Evolutionary conservation across 1,140 invertebrate species (phyloP).

Genomic region (Prorops nasuta): DNA sequence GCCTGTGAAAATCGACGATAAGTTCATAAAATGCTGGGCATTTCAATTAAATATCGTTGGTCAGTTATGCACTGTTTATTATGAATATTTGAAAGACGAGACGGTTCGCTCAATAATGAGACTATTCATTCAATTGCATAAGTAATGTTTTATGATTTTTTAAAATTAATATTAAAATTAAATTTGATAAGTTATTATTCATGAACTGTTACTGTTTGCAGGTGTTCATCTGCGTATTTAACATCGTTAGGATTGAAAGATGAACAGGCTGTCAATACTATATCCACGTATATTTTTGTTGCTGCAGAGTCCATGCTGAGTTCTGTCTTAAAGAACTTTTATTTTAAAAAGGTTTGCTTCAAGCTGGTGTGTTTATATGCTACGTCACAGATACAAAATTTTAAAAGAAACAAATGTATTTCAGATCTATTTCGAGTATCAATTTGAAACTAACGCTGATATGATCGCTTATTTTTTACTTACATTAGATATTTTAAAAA

Average conservation of each 20-base stretch:
- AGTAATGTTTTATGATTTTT: conserved; percentile 22
- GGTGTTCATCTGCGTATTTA: conserved; percentile 31
- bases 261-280: conserved; percentile 26
- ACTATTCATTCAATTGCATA: conserved; percentile 32
- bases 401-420: too few species aligned
- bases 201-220: too few species aligned
- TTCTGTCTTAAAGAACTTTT: conserved; percentile 23
- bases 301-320: conserved; percentile 27
- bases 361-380: too few species aligned
- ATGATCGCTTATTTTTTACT: conserved; percentile 38
- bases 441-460: conserved; percentile 14
- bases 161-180: conserved; percentile 4
- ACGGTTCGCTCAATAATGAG: conserved; percentile 24
- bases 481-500: conserved; percentile 35
- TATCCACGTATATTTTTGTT: conserved; percentile 23
- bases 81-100: conserved; percentile 21
- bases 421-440: conserved; percentile 36
- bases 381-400: too few species aligned
- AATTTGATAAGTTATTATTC: too few species aligned
- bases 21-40: conserved; percentile 25
- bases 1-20: too few species aligned
- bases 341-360: conserved; percentile 33
- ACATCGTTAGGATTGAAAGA: conserved; percentile 11
- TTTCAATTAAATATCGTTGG: conserved; percentile 40
- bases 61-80: conserved; percentile 34